These are phyloP conservation scores for Busseola fusca DNA, from an alignment of 2,888 invertebrate genomes.

Conservation along the genomic window DNA sequence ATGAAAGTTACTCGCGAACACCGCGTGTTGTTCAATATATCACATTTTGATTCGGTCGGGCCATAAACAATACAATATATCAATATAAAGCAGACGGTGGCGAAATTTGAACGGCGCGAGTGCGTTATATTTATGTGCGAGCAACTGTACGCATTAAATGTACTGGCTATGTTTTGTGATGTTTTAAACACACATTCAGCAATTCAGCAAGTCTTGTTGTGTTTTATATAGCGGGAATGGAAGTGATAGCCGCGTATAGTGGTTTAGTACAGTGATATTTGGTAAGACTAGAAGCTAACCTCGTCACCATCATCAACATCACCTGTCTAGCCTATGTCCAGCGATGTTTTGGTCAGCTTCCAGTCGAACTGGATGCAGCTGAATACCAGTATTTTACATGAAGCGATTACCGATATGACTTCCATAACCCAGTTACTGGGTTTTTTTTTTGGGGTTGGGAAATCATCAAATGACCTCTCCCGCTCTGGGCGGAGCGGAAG, in stretches of 20 bases:
- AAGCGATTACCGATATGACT: too few relatives aligned
- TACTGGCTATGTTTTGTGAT: conserved; percentile 51
- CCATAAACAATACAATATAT: conserved; percentile 90
- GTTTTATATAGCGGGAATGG: not conserved
- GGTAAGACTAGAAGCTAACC: not conserved
- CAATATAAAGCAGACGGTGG: conserved; percentile 89
- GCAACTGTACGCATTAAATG: conserved; percentile 54
- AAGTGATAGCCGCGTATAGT: too few relatives aligned
- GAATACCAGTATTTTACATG: too few relatives aligned
- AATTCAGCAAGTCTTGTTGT: conserved; percentile 14
- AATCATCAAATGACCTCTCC: too few relatives aligned
- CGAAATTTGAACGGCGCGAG: conserved; percentile 88
- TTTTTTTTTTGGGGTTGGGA: too few relatives aligned
- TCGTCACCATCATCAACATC: too few relatives aligned
- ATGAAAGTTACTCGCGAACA: conserved; percentile 87
- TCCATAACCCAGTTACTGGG: too few relatives aligned
- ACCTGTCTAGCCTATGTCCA: too few relatives aligned
- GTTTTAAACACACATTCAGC: conserved; percentile 44
- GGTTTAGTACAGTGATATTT: not conserved
- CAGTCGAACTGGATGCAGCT: too few relatives aligned
- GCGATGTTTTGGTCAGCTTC: too few relatives aligned
- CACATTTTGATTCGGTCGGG: conserved; percentile 89
- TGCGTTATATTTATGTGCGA: conserved; percentile 85
- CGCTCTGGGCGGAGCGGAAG: too few relatives aligned
- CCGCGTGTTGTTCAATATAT: conserved; percentile 86